These are phyloP conservation scores for Stenolophus ochropezus DNA, from an alignment of 2,888 invertebrate genomes.

Conservation along the genomic window DNA sequence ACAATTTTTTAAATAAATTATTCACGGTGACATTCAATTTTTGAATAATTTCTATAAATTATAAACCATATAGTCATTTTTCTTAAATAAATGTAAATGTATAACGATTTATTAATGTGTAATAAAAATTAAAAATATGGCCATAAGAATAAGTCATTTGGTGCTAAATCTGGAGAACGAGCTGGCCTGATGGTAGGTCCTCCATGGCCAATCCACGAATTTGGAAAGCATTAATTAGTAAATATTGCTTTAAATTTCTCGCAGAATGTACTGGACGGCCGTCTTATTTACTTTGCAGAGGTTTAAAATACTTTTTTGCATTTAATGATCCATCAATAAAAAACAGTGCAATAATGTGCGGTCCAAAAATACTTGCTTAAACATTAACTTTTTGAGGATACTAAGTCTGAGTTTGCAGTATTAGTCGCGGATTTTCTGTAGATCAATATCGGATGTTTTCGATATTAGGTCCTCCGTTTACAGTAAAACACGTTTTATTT, in stretches of 20 bases:
- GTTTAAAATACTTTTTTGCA: neutral
- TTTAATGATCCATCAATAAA: constrained; percentile 12
- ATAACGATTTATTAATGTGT: too few relatives aligned
- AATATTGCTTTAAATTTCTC: neutral
- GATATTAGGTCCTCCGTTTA: neutral
- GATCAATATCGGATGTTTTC: constrained; percentile 9
- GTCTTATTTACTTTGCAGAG: too few relatives aligned
- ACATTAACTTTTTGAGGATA: constrained; percentile 16
- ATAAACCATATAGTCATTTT: too few relatives aligned
- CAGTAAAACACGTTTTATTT: neutral
- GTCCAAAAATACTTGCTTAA: neutral
- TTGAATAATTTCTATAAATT: too few relatives aligned
- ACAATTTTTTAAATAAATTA: too few relatives aligned
- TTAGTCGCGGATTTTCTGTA: neutral
- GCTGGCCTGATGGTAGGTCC: neutral
- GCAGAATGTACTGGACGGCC: neutral
- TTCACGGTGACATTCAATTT: too few relatives aligned
- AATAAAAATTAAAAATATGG: too few relatives aligned
- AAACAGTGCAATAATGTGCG: constrained; percentile 3
- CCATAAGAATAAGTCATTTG: constrained; percentile 26
- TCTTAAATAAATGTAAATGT: too few relatives aligned
- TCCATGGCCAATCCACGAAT: constrained; percentile 29
- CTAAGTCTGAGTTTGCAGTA: neutral
- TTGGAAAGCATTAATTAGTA: neutral
- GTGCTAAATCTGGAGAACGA: constrained; percentile 6